phyloP scores from a whole-genome alignment of 2,888 invertebrate species.

The Noctua fimbriata region DNA sequence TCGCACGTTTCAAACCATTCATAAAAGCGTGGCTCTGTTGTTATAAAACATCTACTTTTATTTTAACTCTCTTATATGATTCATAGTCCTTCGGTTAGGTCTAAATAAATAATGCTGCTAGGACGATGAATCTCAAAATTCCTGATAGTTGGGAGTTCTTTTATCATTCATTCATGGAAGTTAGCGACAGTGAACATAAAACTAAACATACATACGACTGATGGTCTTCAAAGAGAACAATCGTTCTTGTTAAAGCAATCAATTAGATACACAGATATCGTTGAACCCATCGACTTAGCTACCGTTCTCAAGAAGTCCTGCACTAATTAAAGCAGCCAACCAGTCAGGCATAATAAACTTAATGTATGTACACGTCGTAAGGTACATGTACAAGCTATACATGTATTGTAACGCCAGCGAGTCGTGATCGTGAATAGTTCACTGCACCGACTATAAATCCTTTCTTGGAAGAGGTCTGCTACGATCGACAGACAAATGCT shows the following conservation, averaged over 20 bases:
- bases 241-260: slow-evolving; percentile 18
- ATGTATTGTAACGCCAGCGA: slow-evolving; percentile 34
- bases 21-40: not conserved
- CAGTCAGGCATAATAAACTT: slow-evolving; percentile 54
- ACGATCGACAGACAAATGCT: slow-evolving; percentile 61
- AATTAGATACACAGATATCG: slow-evolving; percentile 24
- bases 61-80: not conserved
- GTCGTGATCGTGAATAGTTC: slow-evolving; percentile 66
- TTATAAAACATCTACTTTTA: not conserved
- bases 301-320: slow-evolving; percentile 44
- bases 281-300: slow-evolving; percentile 37
- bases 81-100: not conserved
- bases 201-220: not conserved
- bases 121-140: not conserved
- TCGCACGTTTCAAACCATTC: slow-evolving; percentile 16
- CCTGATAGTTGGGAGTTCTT: not conserved
- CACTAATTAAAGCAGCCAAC: slow-evolving; percentile 54
- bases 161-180: not conserved
- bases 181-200: slow-evolving; percentile 7
- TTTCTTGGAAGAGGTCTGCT: slow-evolving; percentile 61
- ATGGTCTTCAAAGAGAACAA: not conserved
- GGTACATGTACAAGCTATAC: slow-evolving; percentile 4
- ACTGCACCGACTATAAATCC: slow-evolving; percentile 61
- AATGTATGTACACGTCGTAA: slow-evolving; percentile 38
- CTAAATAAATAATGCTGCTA: not conserved